phyloP scores from a whole-genome alignment of 2,797 vertebrate species.

The Bradypodion ventrale region DNA sequence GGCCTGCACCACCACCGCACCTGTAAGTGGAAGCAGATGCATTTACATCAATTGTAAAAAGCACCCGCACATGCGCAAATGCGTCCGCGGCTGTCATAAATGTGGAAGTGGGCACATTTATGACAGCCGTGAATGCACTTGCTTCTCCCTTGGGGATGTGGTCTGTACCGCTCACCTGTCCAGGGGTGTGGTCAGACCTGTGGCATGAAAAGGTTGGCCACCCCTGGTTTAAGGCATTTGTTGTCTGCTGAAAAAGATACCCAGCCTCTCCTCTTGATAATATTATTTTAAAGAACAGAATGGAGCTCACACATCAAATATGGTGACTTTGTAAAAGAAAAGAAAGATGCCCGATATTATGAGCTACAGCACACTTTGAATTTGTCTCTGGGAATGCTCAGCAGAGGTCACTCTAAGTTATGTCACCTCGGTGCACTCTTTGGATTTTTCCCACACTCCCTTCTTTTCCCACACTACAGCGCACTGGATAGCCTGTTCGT shows the following conservation, averaged over 20 bases:
- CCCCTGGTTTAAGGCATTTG: conserved; percentile 33
- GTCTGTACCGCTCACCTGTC: no score
- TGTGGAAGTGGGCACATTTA: no score
- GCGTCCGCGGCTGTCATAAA: no score
- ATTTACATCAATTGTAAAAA: no score
- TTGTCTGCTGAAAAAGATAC: conserved; percentile 19
- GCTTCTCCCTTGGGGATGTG: no score
- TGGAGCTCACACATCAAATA: conserved; percentile 21
- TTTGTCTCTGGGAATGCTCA: conserved; percentile 66
- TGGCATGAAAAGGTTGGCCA: no score
- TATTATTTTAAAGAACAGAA: conserved; percentile 30
- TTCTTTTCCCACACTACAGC: conserved; percentile 39
- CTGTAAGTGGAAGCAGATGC: no score
- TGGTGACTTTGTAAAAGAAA: not conserved
- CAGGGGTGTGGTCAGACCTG: no score
- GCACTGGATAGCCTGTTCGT: conserved; percentile 28
- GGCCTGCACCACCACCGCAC: no score
- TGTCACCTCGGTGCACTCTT: conserved; percentile 32
- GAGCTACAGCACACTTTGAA: conserved; percentile 34
- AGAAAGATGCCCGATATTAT: conserved; percentile 25
- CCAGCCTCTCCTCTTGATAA: conserved; percentile 25
- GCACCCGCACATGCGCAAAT: no score
- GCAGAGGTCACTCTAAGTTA: conserved; percentile 50
- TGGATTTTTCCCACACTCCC: conserved; percentile 70
- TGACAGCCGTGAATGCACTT: no score